Base-by-base conservation (phyloP, 2,888 invertebrate species). In the Heliconius ismenius region DNA sequence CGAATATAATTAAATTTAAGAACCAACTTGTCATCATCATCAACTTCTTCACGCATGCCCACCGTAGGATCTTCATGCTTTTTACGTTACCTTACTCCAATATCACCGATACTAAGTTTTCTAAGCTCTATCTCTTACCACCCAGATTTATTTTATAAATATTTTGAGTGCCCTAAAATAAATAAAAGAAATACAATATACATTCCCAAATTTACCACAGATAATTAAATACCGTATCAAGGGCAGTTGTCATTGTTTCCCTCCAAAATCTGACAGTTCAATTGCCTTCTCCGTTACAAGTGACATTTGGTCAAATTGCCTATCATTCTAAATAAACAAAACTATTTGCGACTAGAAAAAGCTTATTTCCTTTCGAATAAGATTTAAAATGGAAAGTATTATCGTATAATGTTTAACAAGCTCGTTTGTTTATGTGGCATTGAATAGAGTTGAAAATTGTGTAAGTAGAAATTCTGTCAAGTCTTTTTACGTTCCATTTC, bases 281-380 rank as follows among this genome's bases (percentile, higher is more conserved):
- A 92, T 92, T 92, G 88, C 90, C 86, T 87, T 87, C 83, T 84
- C 86, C 85, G 84, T 86, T 84, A 86, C 87, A 85, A 86, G 90
- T 86, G 92, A 93, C 93, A 93, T 92, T 93, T 93, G 93, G 91
- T 91, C 91, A 90, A 92, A 91, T 92, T 91, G 87, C 87, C 86
- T 85, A 87, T 87, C 85, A 88, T 81, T 73, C 70, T 73, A 72
- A 75, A n/a, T 11, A 32, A 21, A 63, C 24, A 74, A 43, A 78
- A 75, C 24, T 58, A 24, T 28, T 60, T n/a, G 28, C 70, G n/a
- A 28, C 24, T 26, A 7, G 13, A 58, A 26, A 43, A 65, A 21
- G n/a, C 73, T 24, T 74, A 83, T 79, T 15, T 1, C 0, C 0
- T 0, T 63, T 0, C 0, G 0, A 0, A 54, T 85, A 89, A 81